Percentiles rank a stretch among this genome's conserved stretches.
Conservation (phyloP, 2,797 vertebrate genomes). For the Pseudochirops corinnae region DNA sequence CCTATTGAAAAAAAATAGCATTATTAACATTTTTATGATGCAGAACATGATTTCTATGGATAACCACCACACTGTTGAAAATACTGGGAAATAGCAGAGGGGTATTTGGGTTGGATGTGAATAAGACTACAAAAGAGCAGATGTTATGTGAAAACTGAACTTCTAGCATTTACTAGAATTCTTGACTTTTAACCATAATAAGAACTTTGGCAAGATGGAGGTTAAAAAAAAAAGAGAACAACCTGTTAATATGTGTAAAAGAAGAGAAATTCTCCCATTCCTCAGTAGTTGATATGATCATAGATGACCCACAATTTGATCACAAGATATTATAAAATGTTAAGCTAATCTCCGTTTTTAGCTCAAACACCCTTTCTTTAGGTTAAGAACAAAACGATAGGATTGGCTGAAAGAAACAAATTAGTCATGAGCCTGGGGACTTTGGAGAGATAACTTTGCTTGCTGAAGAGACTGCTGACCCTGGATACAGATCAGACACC, state of each 20-base stretch:
- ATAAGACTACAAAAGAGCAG: not conserved
- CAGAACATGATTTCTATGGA: not conserved
- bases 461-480: no score
- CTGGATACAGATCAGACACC: not conserved
- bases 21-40: not conserved
- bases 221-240: not conserved
- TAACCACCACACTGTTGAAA: not conserved
- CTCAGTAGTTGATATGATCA: not conserved
- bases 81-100: not conserved
- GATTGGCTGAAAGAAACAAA: not conserved
- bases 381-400: not conserved
- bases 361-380: not conserved
- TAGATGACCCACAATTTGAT: not conserved
- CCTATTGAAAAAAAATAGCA: not conserved
- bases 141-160: slow-evolving; percentile 25
- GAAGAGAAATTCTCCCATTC: not conserved
- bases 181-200: not conserved
- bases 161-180: slow-evolving; percentile 2
- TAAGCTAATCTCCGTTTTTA: not conserved
- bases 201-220: slow-evolving; percentile 2
- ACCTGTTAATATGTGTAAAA: not conserved
- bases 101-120: not conserved
- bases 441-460: not conserved
- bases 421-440: not conserved
- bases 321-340: not conserved